These are phyloP conservation scores for Zelostemma sp. DNA, from an alignment of 1,140 invertebrate species.

Conservation along the genomic window DNA sequence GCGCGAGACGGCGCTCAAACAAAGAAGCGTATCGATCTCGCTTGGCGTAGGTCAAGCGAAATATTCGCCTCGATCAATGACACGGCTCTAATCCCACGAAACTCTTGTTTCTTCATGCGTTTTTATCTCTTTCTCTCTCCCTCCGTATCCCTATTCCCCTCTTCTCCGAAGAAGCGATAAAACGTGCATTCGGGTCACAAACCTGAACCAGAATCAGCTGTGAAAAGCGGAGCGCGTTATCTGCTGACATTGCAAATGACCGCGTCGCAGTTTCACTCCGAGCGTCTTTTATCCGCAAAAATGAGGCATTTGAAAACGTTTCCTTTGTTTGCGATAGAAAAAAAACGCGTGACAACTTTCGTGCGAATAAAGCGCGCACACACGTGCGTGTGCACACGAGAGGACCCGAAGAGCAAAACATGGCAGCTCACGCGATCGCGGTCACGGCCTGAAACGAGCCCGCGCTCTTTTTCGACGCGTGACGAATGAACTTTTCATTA, in stretches of 20 bases:
- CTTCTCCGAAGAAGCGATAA: no score
- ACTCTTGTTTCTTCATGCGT: no score
- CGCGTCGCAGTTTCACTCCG: constrained; percentile 27
- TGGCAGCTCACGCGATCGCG: constrained; percentile 34
- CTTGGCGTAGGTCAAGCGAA: constrained; percentile 15
- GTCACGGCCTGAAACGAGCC: constrained; percentile 24
- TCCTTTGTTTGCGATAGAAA: background rate
- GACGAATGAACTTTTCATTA: background rate
- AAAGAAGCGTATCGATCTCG: background rate
- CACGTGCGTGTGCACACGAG: no score
- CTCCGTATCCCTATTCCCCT: no score
- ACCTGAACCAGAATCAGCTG: constrained; percentile 40
- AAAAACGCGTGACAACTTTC: constrained; percentile 1
- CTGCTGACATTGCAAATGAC: constrained; percentile 8
- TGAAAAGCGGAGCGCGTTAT: constrained; percentile 31
- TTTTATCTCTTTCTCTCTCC: no score
- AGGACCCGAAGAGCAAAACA: constrained; percentile 30
- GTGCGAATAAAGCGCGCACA: constrained; percentile 19
- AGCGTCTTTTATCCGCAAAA: constrained; percentile 30
- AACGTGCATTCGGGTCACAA: background rate
- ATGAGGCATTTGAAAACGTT: constrained; percentile 5
- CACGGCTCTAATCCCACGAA: background rate
- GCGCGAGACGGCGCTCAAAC: background rate
- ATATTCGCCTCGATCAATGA: constrained; percentile 6
- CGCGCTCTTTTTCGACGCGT: background rate